Conservation (phyloP, 2,888 invertebrate genomes). For the Calliopum simillimum region DNA sequence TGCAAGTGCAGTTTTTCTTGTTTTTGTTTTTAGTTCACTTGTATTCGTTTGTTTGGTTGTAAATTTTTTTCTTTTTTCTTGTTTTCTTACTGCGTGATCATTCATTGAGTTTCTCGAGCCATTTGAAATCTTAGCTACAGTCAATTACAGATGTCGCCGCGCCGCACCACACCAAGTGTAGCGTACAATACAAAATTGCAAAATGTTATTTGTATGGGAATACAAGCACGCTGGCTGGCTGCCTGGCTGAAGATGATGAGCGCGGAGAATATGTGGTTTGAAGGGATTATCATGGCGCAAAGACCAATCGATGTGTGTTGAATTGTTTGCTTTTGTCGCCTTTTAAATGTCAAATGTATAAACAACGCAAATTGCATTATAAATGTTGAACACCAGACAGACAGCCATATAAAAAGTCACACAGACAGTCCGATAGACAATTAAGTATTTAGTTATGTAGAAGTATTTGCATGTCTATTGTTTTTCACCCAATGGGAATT, state of each 20-base stretch:
- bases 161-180: no score
- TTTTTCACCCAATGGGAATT: neutral
- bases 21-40: neutral
- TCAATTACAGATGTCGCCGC: neutral
- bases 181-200: neutral
- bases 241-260: neutral
- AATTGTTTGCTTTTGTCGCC: slow-evolving; percentile 15
- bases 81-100: slow-evolving; percentile 2
- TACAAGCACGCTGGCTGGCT: neutral
- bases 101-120: slow-evolving; percentile 12
- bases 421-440: neutral
- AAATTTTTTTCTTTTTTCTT: slow-evolving; percentile 9
- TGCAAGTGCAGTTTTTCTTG: neutral
- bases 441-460: neutral
- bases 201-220: neutral
- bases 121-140: slow-evolving; percentile 1
- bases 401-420: slow-evolving; percentile 16
- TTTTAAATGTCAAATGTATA: slow-evolving; percentile 44
- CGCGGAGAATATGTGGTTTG: neutral
- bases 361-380: slow-evolving; percentile 24
- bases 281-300: neutral
- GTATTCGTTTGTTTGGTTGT: no score
- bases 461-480: neutral
- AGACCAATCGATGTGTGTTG: slow-evolving; percentile 10
- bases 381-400: neutral